Conservation (phyloP, 2,888 invertebrate genomes). For the Hemistola chrysoprasaria region DNA sequence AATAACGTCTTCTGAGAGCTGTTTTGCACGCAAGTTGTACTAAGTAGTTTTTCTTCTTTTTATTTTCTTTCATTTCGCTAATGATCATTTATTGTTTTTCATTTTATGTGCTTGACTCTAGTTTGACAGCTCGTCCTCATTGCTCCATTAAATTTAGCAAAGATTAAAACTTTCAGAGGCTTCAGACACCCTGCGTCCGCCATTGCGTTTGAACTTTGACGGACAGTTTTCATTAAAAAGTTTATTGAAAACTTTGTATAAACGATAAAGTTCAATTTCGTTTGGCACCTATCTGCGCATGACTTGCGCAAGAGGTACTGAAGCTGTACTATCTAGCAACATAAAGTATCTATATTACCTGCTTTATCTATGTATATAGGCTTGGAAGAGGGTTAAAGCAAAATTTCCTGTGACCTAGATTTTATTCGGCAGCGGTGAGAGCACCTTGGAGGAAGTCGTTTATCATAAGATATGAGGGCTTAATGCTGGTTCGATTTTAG, state of each 20-base stretch:
- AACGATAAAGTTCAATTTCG: constrained; percentile 43
- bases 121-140: constrained; percentile 11
- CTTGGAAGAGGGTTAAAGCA: constrained; percentile 39
- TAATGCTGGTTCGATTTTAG: constrained; percentile 26
- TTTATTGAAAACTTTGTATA: constrained; percentile 44
- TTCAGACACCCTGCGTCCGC: constrained; percentile 19
- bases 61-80: constrained; percentile 16
- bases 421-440: constrained; percentile 41
- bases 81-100: constrained; percentile 10
- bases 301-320: constrained; percentile 69
- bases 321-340: constrained; percentile 27
- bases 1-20: constrained; percentile 40
- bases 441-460: constrained; percentile 35
- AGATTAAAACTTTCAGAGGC: constrained; percentile 18
- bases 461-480: constrained; percentile 36
- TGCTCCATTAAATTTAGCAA: constrained; percentile 6
- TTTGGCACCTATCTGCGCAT: constrained; percentile 54
- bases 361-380: constrained; percentile 26
- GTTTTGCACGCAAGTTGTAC: constrained; percentile 35
- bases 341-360: constrained; percentile 26
- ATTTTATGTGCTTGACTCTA: constrained; percentile 6
- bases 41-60: constrained; percentile 23
- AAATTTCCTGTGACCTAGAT: constrained; percentile 66
- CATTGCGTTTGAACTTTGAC: constrained; percentile 33
- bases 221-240: constrained; percentile 42